Base-by-base conservation (phyloP, 1,140 invertebrate species). In the Drosophila ambigua region DNA sequence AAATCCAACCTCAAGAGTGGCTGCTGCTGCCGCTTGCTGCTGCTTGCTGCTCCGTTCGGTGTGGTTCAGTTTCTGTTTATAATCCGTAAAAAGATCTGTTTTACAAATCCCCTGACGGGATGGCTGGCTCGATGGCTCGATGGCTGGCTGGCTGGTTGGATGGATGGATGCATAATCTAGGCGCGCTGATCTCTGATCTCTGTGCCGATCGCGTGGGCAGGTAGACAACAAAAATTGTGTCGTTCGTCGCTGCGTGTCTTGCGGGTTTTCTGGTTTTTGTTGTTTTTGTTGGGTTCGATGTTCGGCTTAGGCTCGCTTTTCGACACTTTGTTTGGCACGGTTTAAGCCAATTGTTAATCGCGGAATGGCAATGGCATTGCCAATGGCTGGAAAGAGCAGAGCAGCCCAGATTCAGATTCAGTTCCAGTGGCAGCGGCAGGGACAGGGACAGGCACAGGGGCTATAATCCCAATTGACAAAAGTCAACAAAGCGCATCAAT, bases 401-500 rank as follows among this genome's bases (percentile, higher is more conserved):
- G 35, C 35, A 5, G 11, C 35, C 35, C 4, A 11, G 35, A 13
- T 39, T 39, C 35, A 39, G 11, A 39, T 13, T 39, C 35, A 39
- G 16, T 0, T 16, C 1, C 16, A 16, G 16, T 16, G 0, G 0
- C 8, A 9, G 31, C 0, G 31, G 9, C 35, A 39, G 35, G 23
- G 31, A n/a, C 28, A 45, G 23, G 2, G 39, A 16, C 52, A 48
- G 46, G 39, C 48, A 61, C 68, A 52, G 53, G 50, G 68, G 69
- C 59, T 43, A 79, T 83, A 82, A 82, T 82, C 82, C 82, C 81
- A 87, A 84, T 87, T 87, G 82, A 85, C 81, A 87, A 85, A 85
- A 85, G 81, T 87, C 82, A 85, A 85, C 81, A 85, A 84, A 84
- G 81, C 81, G 81, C 81, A 84, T 84, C 82, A 84, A 85, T 82